Conservation (phyloP, 2,113 vertebrate species). For the Beaufortia kweichowensis region DNA sequence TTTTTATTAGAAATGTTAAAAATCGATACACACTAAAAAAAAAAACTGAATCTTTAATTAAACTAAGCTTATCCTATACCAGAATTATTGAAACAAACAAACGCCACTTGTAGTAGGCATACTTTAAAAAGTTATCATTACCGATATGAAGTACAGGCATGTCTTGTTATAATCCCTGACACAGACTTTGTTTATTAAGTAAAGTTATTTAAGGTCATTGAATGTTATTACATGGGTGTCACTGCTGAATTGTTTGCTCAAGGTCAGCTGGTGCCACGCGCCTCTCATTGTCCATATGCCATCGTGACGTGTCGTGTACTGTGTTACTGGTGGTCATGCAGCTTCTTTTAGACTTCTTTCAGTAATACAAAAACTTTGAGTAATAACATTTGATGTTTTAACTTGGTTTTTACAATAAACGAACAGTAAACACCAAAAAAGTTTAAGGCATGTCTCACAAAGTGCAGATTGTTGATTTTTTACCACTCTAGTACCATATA, state of each 20-base stretch:
- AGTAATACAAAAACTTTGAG: conserved; percentile 5
- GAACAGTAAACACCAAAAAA: not conserved
- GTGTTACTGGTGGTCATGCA: conserved; percentile 39
- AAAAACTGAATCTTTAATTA: too few species aligned
- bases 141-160: not conserved
- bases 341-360: not conserved
- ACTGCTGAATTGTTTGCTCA: conserved; percentile 50
- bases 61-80: too few species aligned
- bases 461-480: too few species aligned
- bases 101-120: too few species aligned
- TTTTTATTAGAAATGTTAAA: too few species aligned
- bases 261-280: conserved; percentile 50
- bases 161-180: not conserved
- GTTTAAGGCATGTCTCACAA: too few species aligned
- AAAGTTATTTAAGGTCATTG: conserved; percentile 36
- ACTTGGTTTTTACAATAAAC: too few species aligned
- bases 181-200: not conserved
- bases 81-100: too few species aligned
- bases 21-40: too few species aligned
- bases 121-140: not conserved
- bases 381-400: not conserved
- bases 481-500: too few species aligned
- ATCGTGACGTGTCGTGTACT: conserved; percentile 33
- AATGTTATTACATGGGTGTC: conserved; percentile 18
- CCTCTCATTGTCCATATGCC: conserved; percentile 60